Conservation (phyloP, 1,140 invertebrate species). For the Tenebrio molitor region DNA sequence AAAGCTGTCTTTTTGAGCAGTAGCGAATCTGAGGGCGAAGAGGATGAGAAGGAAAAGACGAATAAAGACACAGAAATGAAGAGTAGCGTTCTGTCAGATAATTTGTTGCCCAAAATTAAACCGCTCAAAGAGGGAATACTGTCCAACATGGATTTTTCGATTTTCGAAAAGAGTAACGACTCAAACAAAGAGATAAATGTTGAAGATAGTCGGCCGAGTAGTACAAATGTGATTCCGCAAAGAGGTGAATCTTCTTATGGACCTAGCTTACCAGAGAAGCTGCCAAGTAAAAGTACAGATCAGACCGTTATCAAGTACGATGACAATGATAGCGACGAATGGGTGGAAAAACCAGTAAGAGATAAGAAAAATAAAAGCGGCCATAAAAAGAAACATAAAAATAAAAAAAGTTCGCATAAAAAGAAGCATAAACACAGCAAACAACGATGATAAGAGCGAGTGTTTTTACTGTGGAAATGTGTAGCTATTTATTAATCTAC, state of each 20-base stretch:
- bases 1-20: conserved; percentile 64
- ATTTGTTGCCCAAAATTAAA: conserved; percentile 63
- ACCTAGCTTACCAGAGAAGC: not conserved
- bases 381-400: conserved; percentile 47
- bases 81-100: conserved; percentile 56
- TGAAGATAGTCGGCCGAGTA: conserved; percentile 10
- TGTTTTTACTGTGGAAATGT: no score
- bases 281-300: not conserved
- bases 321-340: conserved; percentile 3
- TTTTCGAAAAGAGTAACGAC: conserved; percentile 40
- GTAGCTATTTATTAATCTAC: no score
- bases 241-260: not conserved
- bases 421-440: conserved; percentile 54
- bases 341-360: conserved; percentile 11
- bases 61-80: conserved; percentile 55
- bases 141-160: conserved; percentile 60
- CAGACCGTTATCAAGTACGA: not conserved
- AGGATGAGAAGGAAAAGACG: conserved; percentile 44
- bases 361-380: conserved; percentile 15
- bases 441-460: conserved; percentile 20
- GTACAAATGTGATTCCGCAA: not conserved
- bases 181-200: conserved; percentile 18
- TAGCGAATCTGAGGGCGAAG: conserved; percentile 58
- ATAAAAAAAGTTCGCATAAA: conserved; percentile 31
- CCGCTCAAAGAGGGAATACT: conserved; percentile 63